Percentiles rank a stretch among this genome's conserved stretches.
These are phyloP conservation scores for Campylomormyrus numenius DNA, from an alignment of 2,113 vertebrate genomes.

Conservation along the genomic window DNA sequence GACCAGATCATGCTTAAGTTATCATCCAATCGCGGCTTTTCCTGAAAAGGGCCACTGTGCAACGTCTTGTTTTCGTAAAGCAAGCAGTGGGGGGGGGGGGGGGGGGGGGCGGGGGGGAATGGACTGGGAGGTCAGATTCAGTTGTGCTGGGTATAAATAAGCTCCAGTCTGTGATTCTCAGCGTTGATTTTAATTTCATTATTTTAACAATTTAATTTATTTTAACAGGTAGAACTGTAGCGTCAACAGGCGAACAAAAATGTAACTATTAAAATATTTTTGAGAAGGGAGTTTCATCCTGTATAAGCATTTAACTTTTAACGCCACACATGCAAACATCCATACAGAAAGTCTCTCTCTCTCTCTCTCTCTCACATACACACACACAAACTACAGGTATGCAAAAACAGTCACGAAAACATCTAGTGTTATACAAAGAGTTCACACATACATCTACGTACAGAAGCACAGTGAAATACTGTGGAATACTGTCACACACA, in stretches of 20 bases:
- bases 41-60: constrained; percentile 21
- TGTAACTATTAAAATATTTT: background rate
- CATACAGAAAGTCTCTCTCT: background rate
- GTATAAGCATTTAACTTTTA: background rate
- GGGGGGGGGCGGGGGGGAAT: background rate
- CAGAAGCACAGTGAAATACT: background rate
- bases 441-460: background rate
- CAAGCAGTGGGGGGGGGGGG: background rate
- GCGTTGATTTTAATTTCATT: background rate
- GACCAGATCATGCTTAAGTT: constrained; percentile 23
- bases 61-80: constrained; percentile 6
- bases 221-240: too few relatives aligned
- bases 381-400: background rate
- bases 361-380: too few relatives aligned
- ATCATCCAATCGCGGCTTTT: constrained; percentile 21
- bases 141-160: background rate
- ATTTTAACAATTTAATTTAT: too few relatives aligned
- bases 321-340: background rate
- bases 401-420: background rate
- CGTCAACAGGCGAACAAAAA: background rate
- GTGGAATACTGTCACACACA: background rate
- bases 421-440: background rate
- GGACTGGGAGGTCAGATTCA: background rate
- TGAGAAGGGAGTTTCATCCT: background rate
- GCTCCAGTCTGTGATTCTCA: background rate